These are phyloP conservation scores for western clawed frog (Xenopus tropicalis) DNA, from an alignment of 2,113 vertebrate species.

Conservation along the genomic window UCB_Xtro_10.0 CM004445.2:332501-333000, in stretches of 20 bases:
- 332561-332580: too few species aligned
- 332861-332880: slow-evolving; percentile 58
- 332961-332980: too few species aligned
- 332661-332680: slow-evolving; percentile 67
- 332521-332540: too few species aligned
- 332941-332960: too few species aligned
- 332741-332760: slow-evolving; percentile 76
- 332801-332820: slow-evolving; percentile 76
- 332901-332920: slow-evolving; percentile 42
- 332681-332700: slow-evolving; percentile 63
- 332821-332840: slow-evolving; percentile 68
- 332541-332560: too few species aligned
- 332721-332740: slow-evolving; percentile 67
- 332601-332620: slow-evolving; percentile 62
- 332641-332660: slow-evolving; percentile 59
- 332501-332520: too few species aligned
- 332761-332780: slow-evolving; percentile 68
- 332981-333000: too few species aligned
- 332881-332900: slow-evolving; percentile 49
- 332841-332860: slow-evolving; percentile 60
- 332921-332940: not conserved
- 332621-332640: slow-evolving; percentile 72
- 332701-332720: slow-evolving; percentile 59
- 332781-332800: slow-evolving; percentile 69
- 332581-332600: slow-evolving; percentile 46